Percentiles rank a stretch among this genome's conserved stretches.
Conservation (phyloP, 1,140 invertebrate genomes). For the Magallana ariakensis region DNA sequence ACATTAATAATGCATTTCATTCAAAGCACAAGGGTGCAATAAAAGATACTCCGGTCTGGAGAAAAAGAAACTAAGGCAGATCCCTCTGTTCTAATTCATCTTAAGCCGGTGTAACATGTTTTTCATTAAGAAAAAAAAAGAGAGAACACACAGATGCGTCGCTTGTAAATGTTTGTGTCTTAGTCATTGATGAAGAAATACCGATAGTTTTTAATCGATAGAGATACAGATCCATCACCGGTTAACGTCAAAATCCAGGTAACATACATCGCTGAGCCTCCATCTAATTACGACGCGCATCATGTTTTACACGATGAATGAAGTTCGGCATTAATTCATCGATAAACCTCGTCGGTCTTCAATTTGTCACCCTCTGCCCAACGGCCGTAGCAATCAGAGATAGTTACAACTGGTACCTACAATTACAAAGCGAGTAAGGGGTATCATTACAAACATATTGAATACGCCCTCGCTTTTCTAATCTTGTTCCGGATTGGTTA, state of each 20-base stretch:
- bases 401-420: constrained; percentile 6
- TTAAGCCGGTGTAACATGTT: constrained; percentile 21
- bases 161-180: constrained; percentile 17
- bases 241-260: constrained; percentile 21
- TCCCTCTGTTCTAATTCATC: constrained; percentile 8
- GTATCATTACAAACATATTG: constrained; percentile 29
- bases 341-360: neutral
- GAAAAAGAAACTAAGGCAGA: neutral
- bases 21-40: constrained; percentile 1
- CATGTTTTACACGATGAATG: neutral
- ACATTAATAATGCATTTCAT: constrained; percentile 31
- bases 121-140: constrained; percentile 28
- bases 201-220: constrained; percentile 34
- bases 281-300: neutral
- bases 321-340: constrained; percentile 12
- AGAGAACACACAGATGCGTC: constrained; percentile 7
- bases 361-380: constrained; percentile 15
- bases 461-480: constrained; percentile 37
- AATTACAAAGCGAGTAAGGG: neutral
- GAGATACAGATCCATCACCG: constrained; percentile 15
- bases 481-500: constrained; percentile 13
- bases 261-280: neutral
- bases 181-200: constrained; percentile 37
- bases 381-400: neutral
- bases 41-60: constrained; percentile 8